These are phyloP conservation scores for Zosterops pallidus DNA, from an alignment of 2,113 vertebrate genomes.

Conservation along the genomic window DNA sequence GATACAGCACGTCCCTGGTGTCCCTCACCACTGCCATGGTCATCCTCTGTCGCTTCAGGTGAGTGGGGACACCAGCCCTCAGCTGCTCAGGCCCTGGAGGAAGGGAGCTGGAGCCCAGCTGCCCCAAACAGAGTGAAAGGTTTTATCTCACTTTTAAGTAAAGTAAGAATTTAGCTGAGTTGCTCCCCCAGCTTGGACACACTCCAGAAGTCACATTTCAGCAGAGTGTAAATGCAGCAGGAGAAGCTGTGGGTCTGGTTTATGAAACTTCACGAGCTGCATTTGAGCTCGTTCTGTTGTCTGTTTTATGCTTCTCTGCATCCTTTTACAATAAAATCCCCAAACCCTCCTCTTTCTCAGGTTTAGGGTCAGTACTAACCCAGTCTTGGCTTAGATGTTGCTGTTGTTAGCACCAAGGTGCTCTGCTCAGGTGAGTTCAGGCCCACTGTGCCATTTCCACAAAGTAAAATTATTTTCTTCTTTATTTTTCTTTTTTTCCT, in stretches of 20 bases:
- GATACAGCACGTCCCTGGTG: conserved; percentile 95
- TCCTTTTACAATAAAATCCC: not conserved
- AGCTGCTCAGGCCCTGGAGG: not conserved
- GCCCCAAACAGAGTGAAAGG: not conserved
- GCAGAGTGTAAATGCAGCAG: not conserved
- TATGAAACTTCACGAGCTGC: not conserved
- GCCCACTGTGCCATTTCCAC: not conserved
- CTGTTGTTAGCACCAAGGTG: not conserved
- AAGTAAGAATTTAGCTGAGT: not conserved
- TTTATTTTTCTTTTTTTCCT: not conserved
- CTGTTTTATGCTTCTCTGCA: not conserved
- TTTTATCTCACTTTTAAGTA: not conserved
- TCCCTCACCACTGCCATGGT: conserved; percentile 97
- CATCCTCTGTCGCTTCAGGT: conserved; percentile 97
- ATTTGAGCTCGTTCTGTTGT: rapidly evolving
- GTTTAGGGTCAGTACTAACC: not conserved
- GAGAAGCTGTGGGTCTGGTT: not conserved
- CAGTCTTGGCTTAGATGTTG: not conserved
- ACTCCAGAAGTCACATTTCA: not conserved
- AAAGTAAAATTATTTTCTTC: not conserved
- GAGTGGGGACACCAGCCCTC: conserved; percentile 27
- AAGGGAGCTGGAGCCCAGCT: not conserved
- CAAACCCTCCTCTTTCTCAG: not conserved
- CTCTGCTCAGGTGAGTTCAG: not conserved
- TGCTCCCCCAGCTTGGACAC: not conserved